phyloP scores from a whole-genome alignment of 2,113 vertebrate genomes.

The Todiramphus saurophagus region DNA sequence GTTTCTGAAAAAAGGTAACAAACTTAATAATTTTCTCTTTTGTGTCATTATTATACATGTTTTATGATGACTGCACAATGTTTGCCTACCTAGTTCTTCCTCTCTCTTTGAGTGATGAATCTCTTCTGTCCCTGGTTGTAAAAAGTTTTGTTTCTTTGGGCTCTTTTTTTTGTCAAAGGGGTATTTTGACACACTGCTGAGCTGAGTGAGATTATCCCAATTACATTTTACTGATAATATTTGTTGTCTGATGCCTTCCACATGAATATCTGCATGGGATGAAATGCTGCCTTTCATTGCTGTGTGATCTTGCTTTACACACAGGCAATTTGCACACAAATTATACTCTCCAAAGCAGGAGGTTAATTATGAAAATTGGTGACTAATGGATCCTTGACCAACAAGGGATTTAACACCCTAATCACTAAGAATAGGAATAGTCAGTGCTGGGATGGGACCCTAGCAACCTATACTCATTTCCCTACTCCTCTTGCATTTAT shows the following conservation, averaged over 20 bases:
- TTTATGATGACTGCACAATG: conserved; percentile 41
- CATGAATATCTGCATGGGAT: background rate
- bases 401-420: background rate
- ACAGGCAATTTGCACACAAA: background rate
- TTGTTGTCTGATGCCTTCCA: background rate
- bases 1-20: conserved; percentile 25
- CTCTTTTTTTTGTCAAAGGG: conserved; percentile 42
- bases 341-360: background rate
- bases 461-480: background rate
- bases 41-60: conserved; percentile 38
- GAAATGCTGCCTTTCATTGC: conserved; percentile 15
- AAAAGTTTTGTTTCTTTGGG: conserved; percentile 55
- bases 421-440: background rate
- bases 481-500: background rate
- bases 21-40: conserved; percentile 47
- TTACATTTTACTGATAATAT: background rate
- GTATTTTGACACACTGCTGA: conserved; percentile 28
- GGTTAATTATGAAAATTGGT: background rate
- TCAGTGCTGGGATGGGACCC: background rate
- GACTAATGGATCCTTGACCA: background rate
- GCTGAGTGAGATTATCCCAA: conserved; percentile 44
- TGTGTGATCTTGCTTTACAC: background rate
- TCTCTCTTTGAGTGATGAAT: conserved; percentile 32
- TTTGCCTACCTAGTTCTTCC: conserved; percentile 1
- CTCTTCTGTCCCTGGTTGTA: conserved; percentile 43